These are phyloP conservation scores for Lordiphosa stackelbergi DNA, from an alignment of 1,140 invertebrate species.

Conservation along the genomic window DNA sequence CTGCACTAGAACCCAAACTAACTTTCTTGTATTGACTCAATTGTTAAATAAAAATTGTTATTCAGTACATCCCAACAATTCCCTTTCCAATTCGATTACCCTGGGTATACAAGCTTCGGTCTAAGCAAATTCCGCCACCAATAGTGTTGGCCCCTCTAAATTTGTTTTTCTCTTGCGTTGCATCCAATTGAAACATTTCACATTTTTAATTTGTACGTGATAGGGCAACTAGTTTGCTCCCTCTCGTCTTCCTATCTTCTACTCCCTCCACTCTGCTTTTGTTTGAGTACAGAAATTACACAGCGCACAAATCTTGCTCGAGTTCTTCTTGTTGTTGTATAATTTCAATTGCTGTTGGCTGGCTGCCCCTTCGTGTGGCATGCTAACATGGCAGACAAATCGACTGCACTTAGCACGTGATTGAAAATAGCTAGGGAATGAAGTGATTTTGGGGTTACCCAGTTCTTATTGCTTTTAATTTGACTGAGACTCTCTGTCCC, in stretches of 20 bases:
- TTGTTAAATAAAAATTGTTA: too few species aligned
- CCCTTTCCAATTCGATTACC: too few species aligned
- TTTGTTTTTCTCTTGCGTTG: slow-evolving; percentile 17
- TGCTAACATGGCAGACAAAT: slow-evolving; percentile 67
- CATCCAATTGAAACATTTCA: slow-evolving; percentile 67
- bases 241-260: background rate
- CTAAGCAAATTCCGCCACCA: background rate
- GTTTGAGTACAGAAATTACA: slow-evolving; percentile 62
- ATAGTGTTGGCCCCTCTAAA: slow-evolving; percentile 18
- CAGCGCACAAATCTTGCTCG: slow-evolving; percentile 55
- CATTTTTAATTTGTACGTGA: slow-evolving; percentile 75
- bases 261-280: slow-evolving; percentile 7
- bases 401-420: slow-evolving; percentile 73
- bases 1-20: too few species aligned
- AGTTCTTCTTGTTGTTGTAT: slow-evolving; percentile 21
- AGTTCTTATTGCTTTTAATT: slow-evolving; percentile 47
- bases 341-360: slow-evolving; percentile 4
- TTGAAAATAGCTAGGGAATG: slow-evolving; percentile 67
- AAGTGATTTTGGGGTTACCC: slow-evolving; percentile 55
- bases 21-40: too few species aligned
- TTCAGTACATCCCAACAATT: too few species aligned
- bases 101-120: background rate
- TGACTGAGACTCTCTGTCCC: slow-evolving; percentile 19
- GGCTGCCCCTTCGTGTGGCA: slow-evolving; percentile 43
- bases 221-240: slow-evolving; percentile 68